Conservation (phyloP, 2,797 vertebrate genomes). For the Prunella strophiata region DNA sequence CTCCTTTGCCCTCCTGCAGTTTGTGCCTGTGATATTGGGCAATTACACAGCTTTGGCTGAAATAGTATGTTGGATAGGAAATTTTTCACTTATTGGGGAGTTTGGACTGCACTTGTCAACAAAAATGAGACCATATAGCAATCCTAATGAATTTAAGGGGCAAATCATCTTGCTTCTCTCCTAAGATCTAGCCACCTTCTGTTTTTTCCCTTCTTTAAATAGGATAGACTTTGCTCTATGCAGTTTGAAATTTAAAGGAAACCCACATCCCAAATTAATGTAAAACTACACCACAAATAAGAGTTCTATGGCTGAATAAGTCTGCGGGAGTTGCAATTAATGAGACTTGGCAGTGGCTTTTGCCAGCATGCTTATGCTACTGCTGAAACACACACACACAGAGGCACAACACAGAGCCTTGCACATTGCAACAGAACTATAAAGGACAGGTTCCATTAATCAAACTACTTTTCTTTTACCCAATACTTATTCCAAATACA, state of each 20-base stretch:
- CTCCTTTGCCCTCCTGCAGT: constrained; percentile 56
- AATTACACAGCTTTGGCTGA: constrained; percentile 65
- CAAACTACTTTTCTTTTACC: constrained; percentile 32
- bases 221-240: not conserved
- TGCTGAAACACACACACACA: constrained; percentile 12
- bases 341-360: constrained; percentile 69
- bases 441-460: constrained; percentile 38
- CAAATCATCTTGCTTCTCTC: not conserved
- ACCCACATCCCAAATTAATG: constrained; percentile 48
- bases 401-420: constrained; percentile 22
- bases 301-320: constrained; percentile 50
- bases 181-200: not conserved
- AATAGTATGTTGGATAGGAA: constrained; percentile 23
- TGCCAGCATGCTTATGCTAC: constrained; percentile 56
- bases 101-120: constrained; percentile 29
- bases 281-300: constrained; percentile 54
- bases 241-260: constrained; percentile 50
- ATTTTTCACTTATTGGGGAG: constrained; percentile 38
- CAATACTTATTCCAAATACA: constrained; percentile 1
- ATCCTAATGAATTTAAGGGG: constrained; percentile 28
- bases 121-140: constrained; percentile 11
- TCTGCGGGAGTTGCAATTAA: constrained; percentile 71
- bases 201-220: not conserved
- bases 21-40: constrained; percentile 59
- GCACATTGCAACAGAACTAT: not conserved